Evolutionary conservation across 2,888 invertebrate species (phyloP).

Genomic region (Diachrysia chrysitis): DNA sequence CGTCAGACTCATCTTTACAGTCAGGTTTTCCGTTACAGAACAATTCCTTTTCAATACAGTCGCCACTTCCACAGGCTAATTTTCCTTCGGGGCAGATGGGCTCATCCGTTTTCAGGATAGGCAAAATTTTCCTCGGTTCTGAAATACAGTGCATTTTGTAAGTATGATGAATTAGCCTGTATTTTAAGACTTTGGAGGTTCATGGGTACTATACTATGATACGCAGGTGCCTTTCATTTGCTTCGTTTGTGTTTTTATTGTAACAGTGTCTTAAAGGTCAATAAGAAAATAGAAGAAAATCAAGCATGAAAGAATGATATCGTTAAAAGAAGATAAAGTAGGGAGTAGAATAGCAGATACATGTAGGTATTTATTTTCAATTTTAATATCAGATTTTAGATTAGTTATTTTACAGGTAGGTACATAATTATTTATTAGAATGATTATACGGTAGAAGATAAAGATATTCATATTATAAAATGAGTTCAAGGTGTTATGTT

Average conservation of each 20-base stretch:
- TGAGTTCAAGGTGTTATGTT: conserved; percentile 43
- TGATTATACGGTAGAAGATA: conserved; percentile 43
- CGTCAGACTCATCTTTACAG: conserved; percentile 98
- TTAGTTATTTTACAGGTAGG: conserved; percentile 46
- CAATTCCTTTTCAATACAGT: conserved; percentile 96
- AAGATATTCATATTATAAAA: conserved; percentile 31
- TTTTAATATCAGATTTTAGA: conserved; percentile 20
- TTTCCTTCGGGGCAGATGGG: conserved; percentile 97
- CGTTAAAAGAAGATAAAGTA: conserved; percentile 65
- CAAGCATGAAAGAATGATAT: conserved; percentile 74
- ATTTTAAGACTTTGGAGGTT: conserved; percentile 19
- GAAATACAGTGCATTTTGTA: conserved; percentile 69
- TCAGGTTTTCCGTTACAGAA: conserved; percentile 98
- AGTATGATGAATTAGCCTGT: conserved; percentile 23
- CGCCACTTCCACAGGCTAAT: conserved; percentile 96
- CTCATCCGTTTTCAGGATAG: conserved; percentile 97
- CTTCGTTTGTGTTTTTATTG: conserved; percentile 69
- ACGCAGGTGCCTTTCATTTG: conserved; percentile 65
- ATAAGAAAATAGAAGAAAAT: conserved; percentile 67
- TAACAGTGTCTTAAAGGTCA: conserved; percentile 70
- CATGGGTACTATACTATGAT: conserved; percentile 25
- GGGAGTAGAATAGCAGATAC: conserved; percentile 52
- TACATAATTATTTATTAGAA: conserved; percentile 47
- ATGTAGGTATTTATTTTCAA: conserved; percentile 37
- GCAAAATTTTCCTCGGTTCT: conserved; percentile 97